A percentile compares a stretch with the other conserved stretches of the same genome.
phyloP scores from a whole-genome alignment of 2,113 vertebrate species.

The Cyprinus carpio region DNA sequence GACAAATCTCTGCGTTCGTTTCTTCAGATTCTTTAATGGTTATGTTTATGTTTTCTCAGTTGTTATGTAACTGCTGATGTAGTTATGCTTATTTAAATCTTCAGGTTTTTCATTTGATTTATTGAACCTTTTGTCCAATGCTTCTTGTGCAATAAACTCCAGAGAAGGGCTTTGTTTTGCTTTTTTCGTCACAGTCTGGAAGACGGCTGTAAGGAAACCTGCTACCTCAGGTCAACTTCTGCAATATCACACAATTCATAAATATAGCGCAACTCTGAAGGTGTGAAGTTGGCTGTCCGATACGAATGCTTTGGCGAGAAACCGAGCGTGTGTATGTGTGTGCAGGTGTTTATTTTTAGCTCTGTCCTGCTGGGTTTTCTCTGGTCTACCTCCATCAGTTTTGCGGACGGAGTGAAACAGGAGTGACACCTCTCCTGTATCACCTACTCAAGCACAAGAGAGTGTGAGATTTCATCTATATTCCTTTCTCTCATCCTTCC shows the following conservation, averaged over 20 bases:
- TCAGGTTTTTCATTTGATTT: background rate
- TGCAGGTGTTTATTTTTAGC: conserved; percentile 48
- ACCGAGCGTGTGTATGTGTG: conserved; percentile 21
- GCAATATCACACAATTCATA: conserved; percentile 43
- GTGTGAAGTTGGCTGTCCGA: conserved; percentile 20
- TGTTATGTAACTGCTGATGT: background rate
- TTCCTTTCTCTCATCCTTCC: background rate
- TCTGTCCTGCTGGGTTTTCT: conserved; percentile 54
- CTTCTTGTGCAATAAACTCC: background rate
- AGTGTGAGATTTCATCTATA: conserved; percentile 41
- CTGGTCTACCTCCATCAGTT: conserved; percentile 28
- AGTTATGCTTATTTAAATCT: background rate
- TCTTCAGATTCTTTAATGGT: background rate
- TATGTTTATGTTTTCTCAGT: background rate
- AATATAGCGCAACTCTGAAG: conserved; percentile 32
- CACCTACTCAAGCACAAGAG: conserved; percentile 24
- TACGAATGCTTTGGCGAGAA: background rate
- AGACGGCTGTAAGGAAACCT: conserved; percentile 22
- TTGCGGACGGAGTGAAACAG: conserved; percentile 47
- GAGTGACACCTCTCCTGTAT: conserved; percentile 42
- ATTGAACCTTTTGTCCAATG: background rate
- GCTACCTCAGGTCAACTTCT: conserved; percentile 38
- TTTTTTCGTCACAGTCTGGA: background rate
- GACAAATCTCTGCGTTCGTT: background rate
- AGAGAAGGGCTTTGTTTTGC: conserved; percentile 11